These are phyloP conservation scores for Leptocoma aspasia DNA, from an alignment of 2,113 vertebrate species.

Conservation along the genomic window DNA sequence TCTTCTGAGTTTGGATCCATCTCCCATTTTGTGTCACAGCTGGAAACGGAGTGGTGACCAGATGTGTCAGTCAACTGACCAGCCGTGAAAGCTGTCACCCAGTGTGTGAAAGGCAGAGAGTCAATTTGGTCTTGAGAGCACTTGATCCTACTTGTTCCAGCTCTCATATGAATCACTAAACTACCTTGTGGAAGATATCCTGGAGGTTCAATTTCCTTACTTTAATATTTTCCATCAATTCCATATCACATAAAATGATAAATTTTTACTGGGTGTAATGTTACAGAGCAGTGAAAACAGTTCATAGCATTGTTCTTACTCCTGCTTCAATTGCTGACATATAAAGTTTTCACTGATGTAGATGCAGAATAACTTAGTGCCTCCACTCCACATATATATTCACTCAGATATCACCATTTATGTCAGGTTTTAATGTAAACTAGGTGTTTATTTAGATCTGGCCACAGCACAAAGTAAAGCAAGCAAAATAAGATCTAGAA, in stretches of 20 bases:
- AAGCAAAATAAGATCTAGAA: neutral
- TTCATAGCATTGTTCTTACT: neutral
- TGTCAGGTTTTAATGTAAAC: neutral
- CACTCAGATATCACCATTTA: neutral
- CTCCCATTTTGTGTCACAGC: neutral
- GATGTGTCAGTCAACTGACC: neutral
- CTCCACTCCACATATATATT: neutral
- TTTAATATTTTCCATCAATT: neutral
- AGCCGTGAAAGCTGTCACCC: neutral
- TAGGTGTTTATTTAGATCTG: neutral
- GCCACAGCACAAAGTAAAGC: neutral
- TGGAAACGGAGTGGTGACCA: neutral
- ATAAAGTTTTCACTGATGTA: neutral
- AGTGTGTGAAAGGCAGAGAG: neutral
- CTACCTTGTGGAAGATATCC: neutral
- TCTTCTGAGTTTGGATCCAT: neutral
- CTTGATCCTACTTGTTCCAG: neutral
- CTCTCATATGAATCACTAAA: neutral
- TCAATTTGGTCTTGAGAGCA: neutral
- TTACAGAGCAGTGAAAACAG: neutral
- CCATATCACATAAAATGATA: neutral
- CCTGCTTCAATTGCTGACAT: neutral
- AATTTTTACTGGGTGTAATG: neutral
- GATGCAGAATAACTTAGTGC: neutral
- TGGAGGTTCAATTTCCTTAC: neutral